These are phyloP conservation scores for Riparia riparia DNA, from an alignment of 2,113 vertebrate genomes.

Conservation along the genomic window DNA sequence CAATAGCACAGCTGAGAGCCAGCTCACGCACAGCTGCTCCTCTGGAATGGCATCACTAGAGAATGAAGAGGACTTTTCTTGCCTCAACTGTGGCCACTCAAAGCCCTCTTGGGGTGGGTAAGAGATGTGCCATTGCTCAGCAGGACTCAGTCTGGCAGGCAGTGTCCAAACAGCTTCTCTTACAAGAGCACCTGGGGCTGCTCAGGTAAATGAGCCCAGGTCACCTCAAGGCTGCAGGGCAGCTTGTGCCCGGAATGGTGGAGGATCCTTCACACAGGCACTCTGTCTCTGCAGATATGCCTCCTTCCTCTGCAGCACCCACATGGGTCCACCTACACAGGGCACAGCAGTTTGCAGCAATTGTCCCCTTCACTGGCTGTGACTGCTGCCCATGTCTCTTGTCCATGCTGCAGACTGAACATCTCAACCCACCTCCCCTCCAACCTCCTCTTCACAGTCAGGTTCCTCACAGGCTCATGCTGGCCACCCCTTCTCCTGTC, in stretches of 20 bases:
- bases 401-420: not conserved
- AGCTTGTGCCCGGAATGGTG: not conserved
- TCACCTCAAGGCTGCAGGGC: not conserved
- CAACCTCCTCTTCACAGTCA: not conserved
- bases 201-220: not conserved
- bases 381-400: not conserved
- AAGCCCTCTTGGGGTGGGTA: not conserved
- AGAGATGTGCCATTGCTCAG: not conserved
- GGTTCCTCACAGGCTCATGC: accelerated
- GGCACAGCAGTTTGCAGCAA: not conserved
- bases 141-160: not conserved
- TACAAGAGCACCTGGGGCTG: not conserved
- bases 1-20: not conserved
- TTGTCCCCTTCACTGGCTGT: accelerated
- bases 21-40: not conserved
- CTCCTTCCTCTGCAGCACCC: not conserved
- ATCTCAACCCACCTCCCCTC: not conserved
- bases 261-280: not conserved
- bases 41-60: not conserved
- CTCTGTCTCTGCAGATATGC: not conserved
- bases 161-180: not conserved
- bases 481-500: not conserved
- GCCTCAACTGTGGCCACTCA: accelerated
- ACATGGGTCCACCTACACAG: not conserved
- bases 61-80: not conserved